A percentile compares a stretch with the other conserved stretches of the same genome.
Conservation (phyloP, 2,113 vertebrate species). For the Apodemus speciosus region DNA sequence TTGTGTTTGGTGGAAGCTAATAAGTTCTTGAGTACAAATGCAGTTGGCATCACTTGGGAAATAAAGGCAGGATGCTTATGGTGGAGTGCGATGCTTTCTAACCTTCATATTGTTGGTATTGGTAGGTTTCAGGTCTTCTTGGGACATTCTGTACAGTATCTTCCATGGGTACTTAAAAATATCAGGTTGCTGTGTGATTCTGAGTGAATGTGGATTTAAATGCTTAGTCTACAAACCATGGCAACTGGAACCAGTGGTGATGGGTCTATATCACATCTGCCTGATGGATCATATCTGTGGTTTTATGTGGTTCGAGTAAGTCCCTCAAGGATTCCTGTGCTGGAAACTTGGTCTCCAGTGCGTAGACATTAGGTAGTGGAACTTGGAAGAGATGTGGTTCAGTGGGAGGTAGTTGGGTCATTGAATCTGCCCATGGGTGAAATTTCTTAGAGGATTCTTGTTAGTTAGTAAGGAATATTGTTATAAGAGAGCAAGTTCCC, state of each 20-base stretch:
- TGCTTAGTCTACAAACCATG: background rate
- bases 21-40: background rate
- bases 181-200: background rate
- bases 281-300: background rate
- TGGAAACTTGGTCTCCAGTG: background rate
- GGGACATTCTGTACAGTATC: background rate
- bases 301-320: too few relatives aligned
- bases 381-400: background rate
- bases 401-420: background rate
- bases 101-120: background rate
- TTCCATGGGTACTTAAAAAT: background rate
- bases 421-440: background rate
- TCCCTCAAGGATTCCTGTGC: background rate
- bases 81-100: background rate
- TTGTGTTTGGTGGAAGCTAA: background rate
- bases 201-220: background rate
- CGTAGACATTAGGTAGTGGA: background rate
- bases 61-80: slow-evolving; percentile 11
- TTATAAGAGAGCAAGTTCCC: background rate
- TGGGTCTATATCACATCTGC: background rate
- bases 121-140: background rate
- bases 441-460: background rate
- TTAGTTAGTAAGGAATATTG: background rate
- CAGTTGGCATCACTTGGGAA: background rate
- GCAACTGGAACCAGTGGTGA: background rate